Base-by-base conservation (phyloP, 2,797 vertebrate species). In the Manis crassicaudata region DNA sequence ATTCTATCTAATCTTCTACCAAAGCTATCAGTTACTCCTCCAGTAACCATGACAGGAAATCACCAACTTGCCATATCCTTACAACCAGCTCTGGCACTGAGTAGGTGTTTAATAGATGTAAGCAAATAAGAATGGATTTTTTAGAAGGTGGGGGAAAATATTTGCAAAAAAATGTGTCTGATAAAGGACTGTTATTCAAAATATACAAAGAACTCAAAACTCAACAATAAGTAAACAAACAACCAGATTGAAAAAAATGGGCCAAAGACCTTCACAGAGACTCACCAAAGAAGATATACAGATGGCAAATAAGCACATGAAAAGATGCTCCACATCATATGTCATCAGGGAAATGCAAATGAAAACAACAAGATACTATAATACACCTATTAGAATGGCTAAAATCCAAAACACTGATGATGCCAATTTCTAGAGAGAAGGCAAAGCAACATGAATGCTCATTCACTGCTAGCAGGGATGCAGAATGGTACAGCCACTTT, bases 21-120 rank as follows among this genome's bases (percentile, higher is more conserved):
- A 13, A 72, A 79, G 40, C 11, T 2, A 46, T 60, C 14, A 1
- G 14, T 27, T 29, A 12, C 54, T 79, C 79, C 56, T 68, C n/a
- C 46, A 27, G 32, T 1, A 29, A 68, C 21, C 50, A 13, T 10
- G 6, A n/a, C 32, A 56, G 7, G 18, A 35, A 62, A 32, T 56
- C 60, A 32, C 40, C 23, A 35, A 10, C 11, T 1, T 20, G 29
- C 13, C 0, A 0, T 1, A 6, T 32, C 25, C 5, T 35, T 50
- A 21, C 72, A 13, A 13, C 1, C 0, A 52, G 50, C 73, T 13
- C 5, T 40, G 52, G 18, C 21, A 6, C 50, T n/a, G 37, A 56
- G 14, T 5, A 52, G 50, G 16, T 52, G 2, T 63, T 8, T n/a
- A 8, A 32, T 2, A 82, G 29, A 25, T 16, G 21, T 14, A 54